Evolutionary conservation across 2,888 invertebrate genomes (phyloP).

Genomic region (Argyra leucocephala): DNA sequence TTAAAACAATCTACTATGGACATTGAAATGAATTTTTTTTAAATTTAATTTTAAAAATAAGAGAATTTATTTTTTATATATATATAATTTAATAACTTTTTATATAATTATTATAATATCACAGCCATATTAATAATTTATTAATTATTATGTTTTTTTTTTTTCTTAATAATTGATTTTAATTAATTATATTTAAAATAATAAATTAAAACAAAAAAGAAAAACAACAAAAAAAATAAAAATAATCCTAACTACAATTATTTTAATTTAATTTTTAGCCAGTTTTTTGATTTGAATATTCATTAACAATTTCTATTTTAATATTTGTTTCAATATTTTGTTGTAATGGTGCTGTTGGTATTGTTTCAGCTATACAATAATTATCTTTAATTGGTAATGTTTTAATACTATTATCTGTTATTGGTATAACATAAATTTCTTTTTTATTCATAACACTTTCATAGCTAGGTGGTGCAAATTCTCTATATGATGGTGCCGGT

Average conservation of each 20-base stretch:
- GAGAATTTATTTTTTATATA: neutral
- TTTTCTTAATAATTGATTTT: too few species aligned
- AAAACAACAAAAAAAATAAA: too few species aligned
- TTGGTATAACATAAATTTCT: conserved; percentile 38
- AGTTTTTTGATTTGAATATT: neutral
- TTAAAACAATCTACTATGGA: too few species aligned
- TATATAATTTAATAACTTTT: neutral
- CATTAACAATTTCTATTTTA: neutral
- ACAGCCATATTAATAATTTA: neutral
- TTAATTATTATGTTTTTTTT: too few species aligned
- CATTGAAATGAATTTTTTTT: too few species aligned
- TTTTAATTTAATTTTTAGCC: neutral
- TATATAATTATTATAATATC: neutral
- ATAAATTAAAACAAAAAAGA: too few species aligned
- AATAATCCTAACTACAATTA: too few species aligned
- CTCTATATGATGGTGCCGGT: conserved; percentile 40
- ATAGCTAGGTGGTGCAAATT: conserved; percentile 43
- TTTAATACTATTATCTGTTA: conserved; percentile 19
- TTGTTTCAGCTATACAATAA: neutral
- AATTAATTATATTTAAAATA: too few species aligned
- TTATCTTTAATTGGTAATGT: neutral
- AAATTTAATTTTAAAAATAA: neutral
- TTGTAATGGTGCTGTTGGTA: neutral
- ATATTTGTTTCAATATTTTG: neutral
- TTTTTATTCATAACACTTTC: conserved; percentile 39